Base-by-base conservation (phyloP, 2,888 invertebrate species). In the Drosophila austrosaltans region DNA sequence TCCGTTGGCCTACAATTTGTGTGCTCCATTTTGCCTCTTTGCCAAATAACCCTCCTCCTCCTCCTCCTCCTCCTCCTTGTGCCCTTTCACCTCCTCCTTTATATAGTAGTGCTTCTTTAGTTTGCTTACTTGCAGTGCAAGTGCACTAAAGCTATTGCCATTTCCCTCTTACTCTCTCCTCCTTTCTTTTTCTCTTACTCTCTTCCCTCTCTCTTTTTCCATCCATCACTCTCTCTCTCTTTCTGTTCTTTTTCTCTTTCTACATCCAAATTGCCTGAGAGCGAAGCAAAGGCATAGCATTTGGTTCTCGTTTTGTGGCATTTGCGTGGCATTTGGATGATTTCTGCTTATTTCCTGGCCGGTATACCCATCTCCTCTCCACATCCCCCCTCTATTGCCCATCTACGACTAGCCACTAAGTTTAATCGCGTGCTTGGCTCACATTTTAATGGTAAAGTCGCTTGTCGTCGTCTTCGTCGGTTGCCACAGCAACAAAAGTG, bases 281-380 rank as follows among this genome's bases (percentile, higher is more conserved):
- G 79, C 2, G n/a, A 20, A 36, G 20, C 48, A 40, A 61, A 73
- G 66, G 67, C 36, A 74, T 58, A 44, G 74, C 61, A 74, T 68
- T 72, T 72, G 69, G 75, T 69, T 28, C 75, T 71, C 69, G 69
- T 69, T 67, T 71, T 69, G 63, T 66, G 66, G 66, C 66, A 66
- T 66, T 75, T 75, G 71, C 75, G 81, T 86, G 88, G 83, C 88
- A 83, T 83, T 83, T 88, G 74, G 81, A 75, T 83, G 83, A 83
- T 86, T 83, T 83, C 79, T 86, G 87, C 74, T 78, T 81, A 81
- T 81, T 81, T 82, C 77, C 76, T 76, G 76, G 76, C 64, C 53
- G 42, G 53, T 32, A 8, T 36, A 8, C 5, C 7, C 53, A 7
- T 28, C 20, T 12, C 7, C 3, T 3, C 16, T 10, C 16, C 16